Base-by-base conservation (phyloP, 2,113 vertebrate genomes). In the Saccopteryx leptura region DNA sequence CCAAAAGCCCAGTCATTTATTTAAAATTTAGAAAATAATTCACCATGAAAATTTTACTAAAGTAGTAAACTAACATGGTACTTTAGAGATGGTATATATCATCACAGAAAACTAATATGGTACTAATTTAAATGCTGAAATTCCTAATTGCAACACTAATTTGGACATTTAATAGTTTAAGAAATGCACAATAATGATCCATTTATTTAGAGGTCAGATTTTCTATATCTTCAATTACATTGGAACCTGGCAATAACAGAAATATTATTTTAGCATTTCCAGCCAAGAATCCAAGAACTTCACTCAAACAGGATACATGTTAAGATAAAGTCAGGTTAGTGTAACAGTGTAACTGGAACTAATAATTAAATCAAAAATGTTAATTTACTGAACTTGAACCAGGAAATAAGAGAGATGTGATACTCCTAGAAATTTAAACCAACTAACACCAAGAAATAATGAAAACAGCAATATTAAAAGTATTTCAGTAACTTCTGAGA, bases 331-430 rank as follows among this genome's bases (percentile, higher is more conserved):
- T 90, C 71, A 90, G 46, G 56, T 24, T 17, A 74, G 4, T 80
- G 4, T 89, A 85, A 91, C 63, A 78, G 39, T 39, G 39, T 39
- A 39, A 39, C 39, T 88, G 84, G 19, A 88, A 89, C 52, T 84
- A 79, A 5, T 63, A 48, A 56, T n/a, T 66, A 81, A 63, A 94
- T 91, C 26, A 68, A 92, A 18, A 92, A 63, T 76, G 15, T 54
- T 96, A 91, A 86, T 87, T 93, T 93, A 93, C 23, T 78, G 74
- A 89, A 23, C 50, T 21, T 80, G 83, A 91, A 46, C 10, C 46
- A 93, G 76, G 93, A 87, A 88, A 56, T 58, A 28, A 71, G 76
- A 91, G 23, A 86, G 3, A 31, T 13, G 80, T 5, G 8, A 58
- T 52, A 48, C 2, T 87, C 7, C 31, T 86, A 72, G 90, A 94